Base-by-base conservation (phyloP, 2,888 invertebrate species). In the Bruchidius siliquastri region DNA sequence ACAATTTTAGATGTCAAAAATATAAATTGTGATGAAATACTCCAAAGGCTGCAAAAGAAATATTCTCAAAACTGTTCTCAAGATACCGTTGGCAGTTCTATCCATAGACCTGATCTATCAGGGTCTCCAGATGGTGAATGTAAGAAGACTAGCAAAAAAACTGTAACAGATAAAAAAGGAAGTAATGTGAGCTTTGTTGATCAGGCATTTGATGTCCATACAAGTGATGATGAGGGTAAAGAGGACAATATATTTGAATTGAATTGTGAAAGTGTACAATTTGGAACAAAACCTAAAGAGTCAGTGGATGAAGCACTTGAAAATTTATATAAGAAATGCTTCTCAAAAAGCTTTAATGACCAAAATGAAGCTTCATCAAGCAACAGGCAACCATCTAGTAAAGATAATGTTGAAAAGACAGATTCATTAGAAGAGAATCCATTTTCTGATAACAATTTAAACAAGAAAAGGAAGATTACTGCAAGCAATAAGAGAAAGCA, bases 401-500 rank as follows among this genome's bases (percentile, higher is more conserved):
- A 13, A 13, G 26, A 26, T 26, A 4, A 13, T 4, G 49, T 13
- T 13, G 18, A 18, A 49, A 49, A 49, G 13, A 8, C 49, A 49
- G 49, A 30, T 30, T 30, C 30, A 6, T 3, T 6, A 8, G 8
- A 49, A 8, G 49, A 49, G 49, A 13, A 49, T 49, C 20, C 4
- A 20, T 20, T 26, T 3, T 2, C 4, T 69, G 26, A 69, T 20
- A 21, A 69, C 20, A 22, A 69, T 32, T 21, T 32, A 69, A 69
- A 21, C 0, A 69, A n/a, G n/a, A n/a, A 20, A 26, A 73, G 69
- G 26, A 72, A 72, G 30, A 67, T 20, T 4, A 69, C 69, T 13
- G 74, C 71, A 21, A 74, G 75, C 49, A 77, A 78, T 49, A 77
- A 77, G 10, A 66, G 68, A 71, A 75, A 76, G 71, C 72, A 68